A percentile compares a stretch with the other conserved stretches of the same genome.
Conservation (phyloP, 1,140 invertebrate genomes). For the Camponotus pennsylvanicus region DNA sequence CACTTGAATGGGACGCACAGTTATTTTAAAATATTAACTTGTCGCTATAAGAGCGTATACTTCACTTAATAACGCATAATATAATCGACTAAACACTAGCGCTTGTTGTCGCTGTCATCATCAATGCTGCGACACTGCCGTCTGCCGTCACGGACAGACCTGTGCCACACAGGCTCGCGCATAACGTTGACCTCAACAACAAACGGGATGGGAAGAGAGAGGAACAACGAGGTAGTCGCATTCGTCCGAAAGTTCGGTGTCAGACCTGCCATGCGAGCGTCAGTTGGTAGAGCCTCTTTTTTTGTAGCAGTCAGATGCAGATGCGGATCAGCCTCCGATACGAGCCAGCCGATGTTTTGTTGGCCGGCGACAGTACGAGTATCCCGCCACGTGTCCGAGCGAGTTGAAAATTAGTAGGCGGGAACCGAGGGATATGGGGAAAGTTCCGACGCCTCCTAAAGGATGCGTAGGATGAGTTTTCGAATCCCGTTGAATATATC, state of each 20-base stretch:
- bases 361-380: slow-evolving; percentile 30
- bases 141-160: slow-evolving; percentile 80
- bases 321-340: slow-evolving; percentile 66
- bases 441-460: slow-evolving; percentile 29
- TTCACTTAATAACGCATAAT: slow-evolving; percentile 26
- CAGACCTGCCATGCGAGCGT: slow-evolving; percentile 46
- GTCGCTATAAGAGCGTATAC: not conserved
- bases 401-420: slow-evolving; percentile 71
- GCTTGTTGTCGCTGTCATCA: slow-evolving; percentile 67
- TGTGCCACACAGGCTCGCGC: slow-evolving; percentile 67
- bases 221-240: slow-evolving; percentile 24
- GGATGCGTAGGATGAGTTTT: not conserved
- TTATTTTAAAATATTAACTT: slow-evolving; percentile 3
- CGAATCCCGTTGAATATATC: not conserved
- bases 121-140: slow-evolving; percentile 72
- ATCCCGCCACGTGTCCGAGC: slow-evolving; percentile 52
- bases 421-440: slow-evolving; percentile 50
- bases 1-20: not conserved
- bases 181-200: slow-evolving; percentile 75
- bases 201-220: slow-evolving; percentile 26
- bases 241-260: slow-evolving; percentile 27
- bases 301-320: slow-evolving; percentile 79
- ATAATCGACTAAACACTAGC: slow-evolving; percentile 42
- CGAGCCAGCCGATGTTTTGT: slow-evolving; percentile 58
- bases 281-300: slow-evolving; percentile 54